A percentile compares a stretch with the other conserved stretches of the same genome.
Evolutionary conservation across 2,888 invertebrate genomes (phyloP).

Genomic region (Amphipoea lucens): DNA sequence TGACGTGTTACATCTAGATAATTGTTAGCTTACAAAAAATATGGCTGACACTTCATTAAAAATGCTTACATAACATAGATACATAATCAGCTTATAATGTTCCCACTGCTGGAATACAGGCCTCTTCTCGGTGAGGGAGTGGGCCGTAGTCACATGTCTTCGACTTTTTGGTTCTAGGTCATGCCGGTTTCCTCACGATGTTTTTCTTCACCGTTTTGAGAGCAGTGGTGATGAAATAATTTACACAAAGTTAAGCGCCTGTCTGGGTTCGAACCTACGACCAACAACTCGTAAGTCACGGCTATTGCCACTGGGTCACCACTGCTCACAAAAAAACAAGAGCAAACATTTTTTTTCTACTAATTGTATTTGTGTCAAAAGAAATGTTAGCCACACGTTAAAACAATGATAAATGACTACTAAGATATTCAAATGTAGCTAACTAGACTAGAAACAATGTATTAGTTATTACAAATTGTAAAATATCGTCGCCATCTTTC

Average conservation of each 20-base stretch:
- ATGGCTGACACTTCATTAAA: slow-evolving; percentile 1
- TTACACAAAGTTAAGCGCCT: no score
- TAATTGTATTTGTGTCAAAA: slow-evolving; percentile 5
- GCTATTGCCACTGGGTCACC: no score
- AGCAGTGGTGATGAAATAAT: no score
- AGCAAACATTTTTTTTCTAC: neutral
- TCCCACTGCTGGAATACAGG: no score
- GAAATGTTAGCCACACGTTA: slow-evolving; percentile 2
- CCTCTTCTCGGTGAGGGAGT: no score
- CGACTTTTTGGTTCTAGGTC: no score
- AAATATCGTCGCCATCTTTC: slow-evolving; percentile 45
- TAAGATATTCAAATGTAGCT: slow-evolving; percentile 20
- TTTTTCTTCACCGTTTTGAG: no score
- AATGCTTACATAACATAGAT: neutral
- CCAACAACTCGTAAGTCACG: no score
- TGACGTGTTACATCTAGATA: slow-evolving; percentile 17
- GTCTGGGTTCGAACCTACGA: no score
- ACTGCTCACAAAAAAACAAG: neutral
- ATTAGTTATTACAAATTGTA: slow-evolving; percentile 30
- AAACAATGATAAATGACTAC: slow-evolving; percentile 27
- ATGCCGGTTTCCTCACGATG: no score
- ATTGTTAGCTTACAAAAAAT: slow-evolving; percentile 25
- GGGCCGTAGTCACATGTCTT: no score
- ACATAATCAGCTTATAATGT: no score
- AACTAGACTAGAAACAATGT: slow-evolving; percentile 15